Evolutionary conservation across 1,140 invertebrate genomes (phyloP).

Genomic region (Ceratina japonica): DNA sequence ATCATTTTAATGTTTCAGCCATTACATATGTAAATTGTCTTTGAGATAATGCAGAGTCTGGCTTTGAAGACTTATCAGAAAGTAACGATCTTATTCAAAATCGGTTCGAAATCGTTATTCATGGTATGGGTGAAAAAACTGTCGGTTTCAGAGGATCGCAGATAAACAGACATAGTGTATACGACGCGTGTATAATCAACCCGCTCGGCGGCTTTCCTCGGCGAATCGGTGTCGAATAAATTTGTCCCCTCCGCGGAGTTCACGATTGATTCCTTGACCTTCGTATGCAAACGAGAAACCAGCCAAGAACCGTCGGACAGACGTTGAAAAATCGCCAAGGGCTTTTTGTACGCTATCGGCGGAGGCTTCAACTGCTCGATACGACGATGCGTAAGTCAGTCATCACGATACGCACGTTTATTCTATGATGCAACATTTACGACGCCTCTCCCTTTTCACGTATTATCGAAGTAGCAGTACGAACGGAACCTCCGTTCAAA

Average conservation of each 20-base stretch:
- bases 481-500: not conserved
- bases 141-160: not conserved
- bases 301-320: not conserved
- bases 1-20: no score
- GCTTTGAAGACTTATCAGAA: no score
- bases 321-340: not conserved
- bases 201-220: not conserved
- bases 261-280: constrained; percentile 31
- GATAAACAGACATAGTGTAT: not conserved
- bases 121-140: not conserved
- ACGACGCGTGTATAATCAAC: constrained; percentile 8
- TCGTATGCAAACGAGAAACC: constrained; percentile 27
- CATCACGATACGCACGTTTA: not conserved
- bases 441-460: no score
- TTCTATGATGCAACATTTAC: not conserved
- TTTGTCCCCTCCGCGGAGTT: not conserved
- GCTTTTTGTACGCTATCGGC: constrained; percentile 16
- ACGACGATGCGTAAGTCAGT: constrained; percentile 9
- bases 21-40: no score
- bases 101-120: no score
- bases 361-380: not conserved
- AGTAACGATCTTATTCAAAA: not conserved
- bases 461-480: no score
- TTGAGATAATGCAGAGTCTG: no score
- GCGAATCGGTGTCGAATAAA: constrained; percentile 36